Percentiles rank a stretch among this genome's conserved stretches.
Evolutionary conservation across 2,888 invertebrate species (phyloP).

Genomic region (Trissolcus japonicus): DNA sequence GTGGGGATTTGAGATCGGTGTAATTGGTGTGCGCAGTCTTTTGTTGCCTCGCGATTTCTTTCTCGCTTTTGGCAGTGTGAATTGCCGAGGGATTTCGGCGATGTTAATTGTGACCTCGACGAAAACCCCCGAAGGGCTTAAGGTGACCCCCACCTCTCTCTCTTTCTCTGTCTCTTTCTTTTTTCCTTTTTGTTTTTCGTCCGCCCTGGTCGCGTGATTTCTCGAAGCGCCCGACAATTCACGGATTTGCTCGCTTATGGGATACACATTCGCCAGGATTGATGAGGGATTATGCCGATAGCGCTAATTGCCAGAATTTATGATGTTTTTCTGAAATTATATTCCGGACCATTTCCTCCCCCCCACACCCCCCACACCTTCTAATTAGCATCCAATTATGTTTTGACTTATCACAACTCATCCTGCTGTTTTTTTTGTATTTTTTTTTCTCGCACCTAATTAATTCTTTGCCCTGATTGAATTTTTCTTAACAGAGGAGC

Average conservation of each 20-base stretch:
- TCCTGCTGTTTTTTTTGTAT: too few relatives aligned
- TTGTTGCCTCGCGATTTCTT: conserved; percentile 36
- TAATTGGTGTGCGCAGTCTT: conserved; percentile 30
- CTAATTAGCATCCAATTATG: background rate
- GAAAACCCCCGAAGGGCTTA: conserved; percentile 5
- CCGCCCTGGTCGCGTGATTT: background rate
- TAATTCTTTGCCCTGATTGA: too few relatives aligned
- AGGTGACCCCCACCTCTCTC: background rate
- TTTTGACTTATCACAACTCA: background rate
- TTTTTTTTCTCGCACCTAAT: too few relatives aligned
- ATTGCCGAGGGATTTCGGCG: conserved; percentile 29
- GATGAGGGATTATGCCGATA: conserved; percentile 35
- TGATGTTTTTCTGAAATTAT: conserved; percentile 4
- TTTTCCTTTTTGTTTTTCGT: background rate
- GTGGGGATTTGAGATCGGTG: conserved; percentile 19
- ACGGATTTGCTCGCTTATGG: conserved; percentile 27
- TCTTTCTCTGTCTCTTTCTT: background rate
- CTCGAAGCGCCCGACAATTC: conserved; percentile 13
- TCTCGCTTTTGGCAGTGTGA: conserved; percentile 22
- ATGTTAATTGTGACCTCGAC: conserved; percentile 28
- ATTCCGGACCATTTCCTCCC: background rate
- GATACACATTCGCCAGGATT: conserved; percentile 16
- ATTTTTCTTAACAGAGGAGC: too few relatives aligned
- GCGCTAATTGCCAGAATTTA: conserved; percentile 37
- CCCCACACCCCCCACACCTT: too few relatives aligned